Evolutionary conservation across 2,888 invertebrate genomes (phyloP).

Genomic region (Pyrrhia umbra): DNA sequence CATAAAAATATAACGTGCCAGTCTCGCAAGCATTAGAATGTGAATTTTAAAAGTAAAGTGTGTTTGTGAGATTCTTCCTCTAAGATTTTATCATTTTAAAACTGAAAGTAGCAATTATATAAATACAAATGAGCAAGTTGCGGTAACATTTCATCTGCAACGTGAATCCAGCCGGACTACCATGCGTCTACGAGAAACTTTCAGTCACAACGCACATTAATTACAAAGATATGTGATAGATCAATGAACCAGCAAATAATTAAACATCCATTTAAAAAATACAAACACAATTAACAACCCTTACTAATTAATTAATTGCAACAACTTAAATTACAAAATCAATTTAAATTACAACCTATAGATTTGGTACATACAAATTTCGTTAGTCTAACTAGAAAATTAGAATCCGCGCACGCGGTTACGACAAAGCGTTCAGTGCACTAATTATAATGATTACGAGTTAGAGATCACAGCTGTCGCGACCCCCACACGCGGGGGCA

Average conservation of each 20-base stretch:
- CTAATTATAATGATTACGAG: slow-evolving; percentile 85
- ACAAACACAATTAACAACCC: slow-evolving; percentile 89
- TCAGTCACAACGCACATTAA: slow-evolving; percentile 73
- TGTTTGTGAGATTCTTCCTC: slow-evolving; percentile 74
- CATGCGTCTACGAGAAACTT: slow-evolving; percentile 67
- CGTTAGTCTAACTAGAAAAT: slow-evolving; percentile 88
- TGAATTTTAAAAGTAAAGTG: slow-evolving; percentile 75
- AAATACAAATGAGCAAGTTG: slow-evolving; percentile 66
- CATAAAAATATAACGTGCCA: slow-evolving; percentile 75
- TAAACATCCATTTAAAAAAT: slow-evolving; percentile 78
- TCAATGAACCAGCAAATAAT: slow-evolving; percentile 60
- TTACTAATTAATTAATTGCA: slow-evolving; percentile 83
- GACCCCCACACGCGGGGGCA: slow-evolving; percentile 78
- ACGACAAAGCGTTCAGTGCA: slow-evolving; percentile 83
- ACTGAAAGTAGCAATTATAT: slow-evolving; percentile 71
- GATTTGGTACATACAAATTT: slow-evolving; percentile 90
- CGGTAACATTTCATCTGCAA: slow-evolving; percentile 73
- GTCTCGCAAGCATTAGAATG: slow-evolving; percentile 77
- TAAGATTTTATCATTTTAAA: slow-evolving; percentile 71
- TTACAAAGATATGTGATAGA: slow-evolving; percentile 82
- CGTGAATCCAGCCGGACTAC: slow-evolving; percentile 58
- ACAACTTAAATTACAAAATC: slow-evolving; percentile 84
- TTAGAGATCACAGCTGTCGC: slow-evolving; percentile 89
- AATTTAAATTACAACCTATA: slow-evolving; percentile 87
- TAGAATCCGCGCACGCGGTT: slow-evolving; percentile 76